A percentile compares a stretch with the other conserved stretches of the same genome.
These are phyloP conservation scores for Jordanella pulchra DNA, from an alignment of 2,797 vertebrate genomes.

Conservation along the genomic window DNA sequence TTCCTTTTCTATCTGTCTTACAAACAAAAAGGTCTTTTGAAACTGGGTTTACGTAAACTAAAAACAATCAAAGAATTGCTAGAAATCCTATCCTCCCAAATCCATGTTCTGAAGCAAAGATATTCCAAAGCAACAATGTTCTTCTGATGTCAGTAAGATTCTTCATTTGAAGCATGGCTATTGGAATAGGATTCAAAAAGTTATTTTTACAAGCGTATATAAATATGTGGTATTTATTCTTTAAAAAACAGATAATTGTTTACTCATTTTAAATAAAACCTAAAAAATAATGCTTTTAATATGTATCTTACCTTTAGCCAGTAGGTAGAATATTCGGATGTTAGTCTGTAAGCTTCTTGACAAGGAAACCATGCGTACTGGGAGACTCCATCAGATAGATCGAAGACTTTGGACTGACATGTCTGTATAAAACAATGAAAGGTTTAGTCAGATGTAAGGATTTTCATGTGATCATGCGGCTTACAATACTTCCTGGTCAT, in stretches of 20 bases:
- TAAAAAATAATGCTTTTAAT: neutral
- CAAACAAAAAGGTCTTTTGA: neutral
- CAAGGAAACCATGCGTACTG: constrained; percentile 98
- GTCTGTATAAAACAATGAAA: constrained; percentile 69
- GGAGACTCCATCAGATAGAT: constrained; percentile 88
- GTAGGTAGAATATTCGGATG: constrained; percentile 79
- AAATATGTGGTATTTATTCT: neutral
- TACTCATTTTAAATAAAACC: neutral
- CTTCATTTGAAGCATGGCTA: neutral
- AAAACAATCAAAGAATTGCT: neutral
- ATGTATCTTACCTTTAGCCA: constrained; percentile 88
- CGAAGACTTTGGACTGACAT: constrained; percentile 94
- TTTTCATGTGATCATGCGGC: neutral
- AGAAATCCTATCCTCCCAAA: neutral
- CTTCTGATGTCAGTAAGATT: neutral
- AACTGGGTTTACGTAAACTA: neutral
- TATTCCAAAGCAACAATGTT: neutral
- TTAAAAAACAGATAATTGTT: neutral
- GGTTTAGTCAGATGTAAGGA: neutral
- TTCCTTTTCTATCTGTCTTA: constrained; percentile 1
- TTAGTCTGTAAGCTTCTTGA: constrained; percentile 69
- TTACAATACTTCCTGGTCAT: neutral
- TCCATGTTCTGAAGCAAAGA: neutral
- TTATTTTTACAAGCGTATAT: neutral
- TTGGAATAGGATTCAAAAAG: neutral